A percentile compares a stretch with the other conserved stretches of the same genome.
phyloP scores from a whole-genome alignment of 1,140 invertebrate species.

The Drosophila sturtevanti region DNA sequence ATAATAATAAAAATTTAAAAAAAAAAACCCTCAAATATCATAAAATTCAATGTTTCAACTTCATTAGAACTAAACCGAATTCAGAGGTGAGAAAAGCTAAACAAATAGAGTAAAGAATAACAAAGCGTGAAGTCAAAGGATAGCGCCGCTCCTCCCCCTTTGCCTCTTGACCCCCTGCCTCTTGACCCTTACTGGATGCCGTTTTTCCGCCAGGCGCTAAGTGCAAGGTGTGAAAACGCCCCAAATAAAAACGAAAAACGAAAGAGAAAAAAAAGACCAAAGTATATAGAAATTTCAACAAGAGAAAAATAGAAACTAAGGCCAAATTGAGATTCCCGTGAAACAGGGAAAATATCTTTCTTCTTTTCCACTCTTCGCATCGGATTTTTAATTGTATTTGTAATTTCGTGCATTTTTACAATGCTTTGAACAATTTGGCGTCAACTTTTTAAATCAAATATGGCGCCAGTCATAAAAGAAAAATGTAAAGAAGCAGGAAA shows the following conservation, averaged over 20 bases:
- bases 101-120: constrained; percentile 62
- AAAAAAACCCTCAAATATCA: constrained; percentile 31
- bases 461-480: constrained; percentile 43
- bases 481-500: constrained; percentile 9
- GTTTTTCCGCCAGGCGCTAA: constrained; percentile 46
- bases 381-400: constrained; percentile 68
- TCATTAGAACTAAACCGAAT: constrained; percentile 73
- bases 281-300: constrained; percentile 14
- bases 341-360: constrained; percentile 31
- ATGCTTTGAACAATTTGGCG: constrained; percentile 65
- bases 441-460: constrained; percentile 80
- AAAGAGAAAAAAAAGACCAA: not conserved
- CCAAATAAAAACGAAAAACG: not conserved
- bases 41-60: constrained; percentile 52
- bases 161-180: too few species aligned
- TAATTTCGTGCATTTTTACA: constrained; percentile 58
- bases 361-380: constrained; percentile 1
- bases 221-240: constrained; percentile 66
- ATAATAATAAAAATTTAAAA: constrained; percentile 21
- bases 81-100: constrained; percentile 67
- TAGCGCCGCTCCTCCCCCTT: constrained; percentile 56
- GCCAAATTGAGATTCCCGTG: constrained; percentile 35
- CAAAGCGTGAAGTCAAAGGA: constrained; percentile 64
- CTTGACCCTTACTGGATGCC: not conserved
- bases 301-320: not conserved